Evolutionary conservation across 1,140 invertebrate genomes (phyloP).

Genomic region (Trinorchestia longiramus): DNA sequence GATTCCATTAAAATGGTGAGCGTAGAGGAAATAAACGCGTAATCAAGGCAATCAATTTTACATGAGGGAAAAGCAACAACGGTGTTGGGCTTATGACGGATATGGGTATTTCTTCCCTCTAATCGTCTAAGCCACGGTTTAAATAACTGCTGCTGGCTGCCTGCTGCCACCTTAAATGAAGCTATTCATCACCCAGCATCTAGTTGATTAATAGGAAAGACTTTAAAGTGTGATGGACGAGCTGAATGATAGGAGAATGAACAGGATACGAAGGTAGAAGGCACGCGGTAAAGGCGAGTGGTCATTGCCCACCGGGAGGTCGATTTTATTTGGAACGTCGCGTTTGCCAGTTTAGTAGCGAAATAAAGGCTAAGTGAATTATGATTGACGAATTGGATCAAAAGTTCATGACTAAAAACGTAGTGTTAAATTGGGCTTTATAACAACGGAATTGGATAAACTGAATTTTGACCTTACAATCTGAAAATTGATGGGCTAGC

Average conservation of each 20-base stretch:
- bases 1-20: background rate
- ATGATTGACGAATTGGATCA: background rate
- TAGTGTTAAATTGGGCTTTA: background rate
- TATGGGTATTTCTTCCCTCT: background rate
- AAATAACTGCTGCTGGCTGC: background rate
- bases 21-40: background rate
- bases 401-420: background rate
- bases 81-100: background rate
- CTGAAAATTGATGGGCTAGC: background rate
- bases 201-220: background rate
- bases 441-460: background rate
- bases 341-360: background rate
- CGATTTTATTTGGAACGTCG: background rate
- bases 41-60: background rate
- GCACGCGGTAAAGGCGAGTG: background rate
- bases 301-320: background rate
- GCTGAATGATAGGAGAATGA: background rate
- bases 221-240: background rate
- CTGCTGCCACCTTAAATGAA: background rate
- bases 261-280: background rate
- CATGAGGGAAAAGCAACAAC: background rate
- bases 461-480: background rate
- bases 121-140: background rate
- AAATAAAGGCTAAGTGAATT: background rate
- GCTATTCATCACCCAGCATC: background rate